Base-by-base conservation (phyloP, 2,888 invertebrate genomes). In the Rotaria macrura region DNA sequence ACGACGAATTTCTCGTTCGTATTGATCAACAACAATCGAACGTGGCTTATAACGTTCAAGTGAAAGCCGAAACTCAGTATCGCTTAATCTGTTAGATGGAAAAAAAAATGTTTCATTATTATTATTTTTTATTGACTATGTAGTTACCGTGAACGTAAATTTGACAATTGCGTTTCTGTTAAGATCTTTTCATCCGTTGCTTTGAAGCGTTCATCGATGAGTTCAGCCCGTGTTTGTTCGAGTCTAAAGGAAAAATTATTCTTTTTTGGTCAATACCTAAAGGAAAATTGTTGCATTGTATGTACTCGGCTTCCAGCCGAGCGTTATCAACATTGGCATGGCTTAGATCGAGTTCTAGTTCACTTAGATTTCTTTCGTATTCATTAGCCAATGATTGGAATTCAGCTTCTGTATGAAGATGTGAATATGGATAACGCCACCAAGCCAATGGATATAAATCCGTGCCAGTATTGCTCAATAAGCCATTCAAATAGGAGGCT, bases 141-240 rank as follows among this genome's bases (percentile, higher is more conserved):
- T 9, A 88, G 89, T 88, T 89, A 90, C 90, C 90, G 90, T 87
- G 89, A 87, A 85, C 89, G 87, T 49, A 90, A 89, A 83, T 90
- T 90, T 54, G 88, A 87, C 72, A 88, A 87, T 87, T 90, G 90
- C 85, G 89, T 87, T 84, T 90, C 90, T 29, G 88, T 88, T 85
- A 90, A 89, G 88, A 90, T 90, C 88, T 90, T 90, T 83, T 89
- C 90, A 87, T 89, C 90, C 79, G 89, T 88, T 7, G 90, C 89
- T 43, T 88, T 87, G 54, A 89, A 87, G 85, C 89, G 87, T 85
- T 88, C 89, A 85, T 88, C 87, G 87, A 89, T 89, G 86, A 90
- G 88, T 87, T 90, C 89, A 84, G 89, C 88, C 84, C 89, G 89
- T 49, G 90, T 88, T 85, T 89, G 89, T 83, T 89, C 88, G 84